Evolutionary conservation across 2,888 invertebrate genomes (phyloP).

Genomic region (Coecobrya sp.): DNA sequence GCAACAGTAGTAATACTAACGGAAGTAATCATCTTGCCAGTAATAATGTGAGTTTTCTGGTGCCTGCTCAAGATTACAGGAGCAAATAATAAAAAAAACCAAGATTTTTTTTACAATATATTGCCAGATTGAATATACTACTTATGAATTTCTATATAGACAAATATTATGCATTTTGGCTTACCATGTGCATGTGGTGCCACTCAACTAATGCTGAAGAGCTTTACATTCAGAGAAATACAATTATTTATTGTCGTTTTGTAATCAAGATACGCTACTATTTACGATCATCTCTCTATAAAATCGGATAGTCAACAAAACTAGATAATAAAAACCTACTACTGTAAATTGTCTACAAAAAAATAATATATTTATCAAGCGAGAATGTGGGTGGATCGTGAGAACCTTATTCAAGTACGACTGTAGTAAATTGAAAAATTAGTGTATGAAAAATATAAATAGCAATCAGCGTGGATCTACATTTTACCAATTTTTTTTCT

Average conservation of each 20-base stretch:
- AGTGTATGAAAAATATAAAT: not conserved
- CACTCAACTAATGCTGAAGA: constrained; percentile 36
- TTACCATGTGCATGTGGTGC: not conserved
- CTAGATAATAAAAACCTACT: not conserved
- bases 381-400: not conserved
- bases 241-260: not conserved
- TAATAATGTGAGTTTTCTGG: constrained; percentile 68
- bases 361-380: not conserved
- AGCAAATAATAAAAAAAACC: no score
- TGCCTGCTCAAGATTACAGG: constrained; percentile 67
- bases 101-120: constrained; percentile 35
- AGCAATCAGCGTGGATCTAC: not conserved
- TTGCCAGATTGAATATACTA: not conserved
- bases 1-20: not conserved
- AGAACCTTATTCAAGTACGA: not conserved
- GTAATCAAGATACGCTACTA: not conserved
- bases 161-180: not conserved
- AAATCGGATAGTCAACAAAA: not conserved
- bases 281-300: not conserved
- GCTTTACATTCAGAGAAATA: constrained; percentile 33
- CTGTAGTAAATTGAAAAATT: not conserved
- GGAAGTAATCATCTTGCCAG: constrained; percentile 30
- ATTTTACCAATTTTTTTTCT: not conserved
- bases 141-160: not conserved
- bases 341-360: not conserved